Conservation (phyloP, 2,888 invertebrate species). For the Linhomoeus sp. region DNA sequence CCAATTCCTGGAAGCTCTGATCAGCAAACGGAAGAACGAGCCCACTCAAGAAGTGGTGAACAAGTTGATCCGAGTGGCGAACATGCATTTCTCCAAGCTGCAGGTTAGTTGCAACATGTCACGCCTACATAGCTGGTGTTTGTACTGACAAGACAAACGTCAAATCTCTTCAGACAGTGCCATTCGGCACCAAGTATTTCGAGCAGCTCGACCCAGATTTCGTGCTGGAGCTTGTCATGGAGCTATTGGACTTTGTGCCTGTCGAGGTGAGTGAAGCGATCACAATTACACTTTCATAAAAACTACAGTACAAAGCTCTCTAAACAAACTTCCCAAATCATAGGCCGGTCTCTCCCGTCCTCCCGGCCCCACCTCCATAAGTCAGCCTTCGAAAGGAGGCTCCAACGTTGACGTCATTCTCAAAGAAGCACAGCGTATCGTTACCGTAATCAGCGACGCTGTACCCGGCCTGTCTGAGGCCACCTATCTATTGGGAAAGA, state of each 20-base stretch:
- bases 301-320: too few species aligned
- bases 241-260: conserved; percentile 48
- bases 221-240: conserved; percentile 52
- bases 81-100: too few species aligned
- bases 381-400: too few species aligned
- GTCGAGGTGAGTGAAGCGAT: conserved; percentile 22
- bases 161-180: conserved; percentile 33
- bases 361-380: too few species aligned
- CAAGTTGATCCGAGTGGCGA: conserved; percentile 27
- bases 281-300: neutral
- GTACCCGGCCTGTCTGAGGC: conserved; percentile 54
- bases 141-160: too few species aligned
- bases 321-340: too few species aligned
- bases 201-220: conserved; percentile 63
- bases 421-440: conserved; percentile 41
- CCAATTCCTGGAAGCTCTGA: conserved; percentile 29
- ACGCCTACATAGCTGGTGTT: too few species aligned
- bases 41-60: conserved; percentile 27
- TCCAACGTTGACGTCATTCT: conserved; percentile 32
- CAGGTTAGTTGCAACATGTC: too few species aligned
- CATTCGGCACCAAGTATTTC: conserved; percentile 55
- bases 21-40: conserved; percentile 27
- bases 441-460: conserved; percentile 50
- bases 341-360: too few species aligned
- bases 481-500: conserved; percentile 48